Percentiles rank a stretch among this genome's conserved stretches.
Evolutionary conservation across 2,888 invertebrate species (phyloP).

Genomic region (Stenoptilia bipunctidactyla): DNA sequence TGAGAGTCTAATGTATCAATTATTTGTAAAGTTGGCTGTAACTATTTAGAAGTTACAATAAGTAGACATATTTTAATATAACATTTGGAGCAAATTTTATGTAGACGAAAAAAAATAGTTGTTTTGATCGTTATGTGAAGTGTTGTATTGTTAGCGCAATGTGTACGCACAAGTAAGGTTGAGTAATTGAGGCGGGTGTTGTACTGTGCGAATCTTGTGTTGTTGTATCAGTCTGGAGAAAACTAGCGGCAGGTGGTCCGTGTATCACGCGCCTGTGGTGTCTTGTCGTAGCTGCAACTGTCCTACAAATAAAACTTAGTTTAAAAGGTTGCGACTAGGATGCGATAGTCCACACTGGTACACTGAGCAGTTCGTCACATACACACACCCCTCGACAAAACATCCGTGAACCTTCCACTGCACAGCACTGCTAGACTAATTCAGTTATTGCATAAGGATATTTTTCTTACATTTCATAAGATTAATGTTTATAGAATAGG

Average conservation of each 20-base stretch:
- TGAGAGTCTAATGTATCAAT: constrained; percentile 72
- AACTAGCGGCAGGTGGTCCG: constrained; percentile 3
- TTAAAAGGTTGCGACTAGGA: neutral
- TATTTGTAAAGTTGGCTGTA: constrained; percentile 72
- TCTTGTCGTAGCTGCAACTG: constrained; percentile 2
- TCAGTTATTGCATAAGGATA: constrained; percentile 66
- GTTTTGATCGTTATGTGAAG: constrained; percentile 68
- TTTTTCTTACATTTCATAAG: constrained; percentile 68
- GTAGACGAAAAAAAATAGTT: constrained; percentile 63
- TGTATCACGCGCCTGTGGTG: constrained; percentile 8
- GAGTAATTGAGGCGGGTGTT: constrained; percentile 23
- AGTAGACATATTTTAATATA: constrained; percentile 71
- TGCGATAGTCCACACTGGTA: too few species aligned
- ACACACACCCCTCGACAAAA: neutral
- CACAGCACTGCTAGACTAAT: constrained; percentile 68
- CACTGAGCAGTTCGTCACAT: neutral
- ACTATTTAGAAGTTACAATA: constrained; percentile 70
- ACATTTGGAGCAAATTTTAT: constrained; percentile 71
- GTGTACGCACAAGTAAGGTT: constrained; percentile 61
- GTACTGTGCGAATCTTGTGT: neutral
- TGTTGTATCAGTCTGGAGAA: neutral
- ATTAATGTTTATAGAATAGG: constrained; percentile 60
- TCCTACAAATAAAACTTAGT: neutral
- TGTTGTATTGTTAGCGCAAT: constrained; percentile 63
- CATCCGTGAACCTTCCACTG: constrained; percentile 35